A percentile compares a stretch with the other conserved stretches of the same genome.
Conservation (phyloP, 2,888 invertebrate species). For the Adineta ricciae region DNA sequence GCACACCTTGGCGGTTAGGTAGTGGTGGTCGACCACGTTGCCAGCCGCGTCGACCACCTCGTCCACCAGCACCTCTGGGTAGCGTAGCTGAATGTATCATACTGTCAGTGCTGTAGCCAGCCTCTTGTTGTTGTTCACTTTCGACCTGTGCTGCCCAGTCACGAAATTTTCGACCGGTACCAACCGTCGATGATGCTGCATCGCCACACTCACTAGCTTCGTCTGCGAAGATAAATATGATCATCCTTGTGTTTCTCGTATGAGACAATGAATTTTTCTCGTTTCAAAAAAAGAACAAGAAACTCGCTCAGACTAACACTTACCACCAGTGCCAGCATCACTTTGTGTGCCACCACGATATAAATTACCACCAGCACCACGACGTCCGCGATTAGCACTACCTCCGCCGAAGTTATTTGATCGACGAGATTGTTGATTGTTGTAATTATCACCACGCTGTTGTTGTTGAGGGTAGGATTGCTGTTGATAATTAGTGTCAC, state of each 20-base stretch:
- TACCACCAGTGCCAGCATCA: slow-evolving; percentile 10
- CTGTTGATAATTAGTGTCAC: neutral
- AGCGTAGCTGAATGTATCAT: neutral
- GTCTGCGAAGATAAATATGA: neutral
- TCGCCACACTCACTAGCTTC: slow-evolving; percentile 21
- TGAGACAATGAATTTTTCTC: neutral
- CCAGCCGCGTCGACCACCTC: slow-evolving; percentile 14
- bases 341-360: slow-evolving; percentile 7
- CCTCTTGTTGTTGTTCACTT: neutral
- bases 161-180: neutral
- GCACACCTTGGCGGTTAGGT: neutral
- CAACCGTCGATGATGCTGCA: neutral
- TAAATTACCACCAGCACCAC: neutral
- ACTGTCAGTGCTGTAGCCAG: slow-evolving; percentile 11
- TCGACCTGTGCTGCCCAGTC: slow-evolving; percentile 6
- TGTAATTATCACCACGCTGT: neutral
- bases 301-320: neutral
- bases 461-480: neutral
- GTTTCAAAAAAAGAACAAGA: neutral
- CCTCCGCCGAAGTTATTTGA: neutral
- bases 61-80: neutral
- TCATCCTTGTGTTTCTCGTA: neutral
- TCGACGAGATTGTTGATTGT: neutral
- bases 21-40: slow-evolving; percentile 14
- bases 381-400: neutral